These are phyloP conservation scores for Alligator sinensis DNA, from an alignment of 2,113 vertebrate genomes.

Conservation along the genomic window DNA sequence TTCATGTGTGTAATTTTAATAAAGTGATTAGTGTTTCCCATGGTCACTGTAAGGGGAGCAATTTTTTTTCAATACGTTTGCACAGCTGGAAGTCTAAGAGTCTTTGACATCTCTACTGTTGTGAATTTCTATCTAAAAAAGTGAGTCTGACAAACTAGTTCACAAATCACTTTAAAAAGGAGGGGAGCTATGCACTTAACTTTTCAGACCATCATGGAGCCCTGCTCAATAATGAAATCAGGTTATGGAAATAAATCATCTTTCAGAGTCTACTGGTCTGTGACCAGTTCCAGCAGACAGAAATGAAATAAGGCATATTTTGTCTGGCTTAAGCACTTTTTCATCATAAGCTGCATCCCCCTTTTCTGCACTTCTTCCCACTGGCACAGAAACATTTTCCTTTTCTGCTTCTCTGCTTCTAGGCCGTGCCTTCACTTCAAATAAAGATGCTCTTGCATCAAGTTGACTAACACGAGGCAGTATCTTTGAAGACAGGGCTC, in stretches of 20 bases:
- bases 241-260: background rate
- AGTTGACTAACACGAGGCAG: fast-evolving
- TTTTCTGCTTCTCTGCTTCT: background rate
- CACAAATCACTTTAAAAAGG: background rate
- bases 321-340: background rate
- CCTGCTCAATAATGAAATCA: background rate
- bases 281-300: background rate
- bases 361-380: background rate
- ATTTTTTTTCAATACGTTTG: background rate
- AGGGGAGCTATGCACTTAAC: fast-evolving
- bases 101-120: background rate
- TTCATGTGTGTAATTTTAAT: fast-evolving
- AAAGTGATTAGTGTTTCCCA: background rate
- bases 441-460: fast-evolving
- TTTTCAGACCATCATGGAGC: fast-evolving
- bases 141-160: background rate
- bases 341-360: background rate
- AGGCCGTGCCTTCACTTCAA: background rate
- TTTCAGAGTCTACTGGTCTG: background rate
- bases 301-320: background rate
- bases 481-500: background rate
- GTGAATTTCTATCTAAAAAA: background rate
- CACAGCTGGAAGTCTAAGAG: fast-evolving
- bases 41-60: background rate
- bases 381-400: fast-evolving